Percentiles rank a stretch among this genome's conserved stretches.
These are phyloP conservation scores for Muschampia plurimacula DNA, from an alignment of 2,888 invertebrate species.

Conservation along the genomic window DNA sequence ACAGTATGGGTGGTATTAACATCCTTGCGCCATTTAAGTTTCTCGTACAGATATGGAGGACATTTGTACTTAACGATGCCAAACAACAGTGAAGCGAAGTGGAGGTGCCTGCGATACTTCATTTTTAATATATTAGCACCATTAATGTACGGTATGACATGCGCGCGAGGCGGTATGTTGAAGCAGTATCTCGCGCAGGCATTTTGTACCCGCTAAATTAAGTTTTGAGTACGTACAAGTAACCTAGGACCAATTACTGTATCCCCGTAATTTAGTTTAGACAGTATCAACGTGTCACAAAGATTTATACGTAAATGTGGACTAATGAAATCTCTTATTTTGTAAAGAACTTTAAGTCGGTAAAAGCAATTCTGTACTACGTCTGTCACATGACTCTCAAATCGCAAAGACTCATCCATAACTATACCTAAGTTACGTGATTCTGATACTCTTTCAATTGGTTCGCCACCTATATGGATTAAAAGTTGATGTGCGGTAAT, in stretches of 20 bases:
- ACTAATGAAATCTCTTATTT: background rate
- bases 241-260: background rate
- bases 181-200: too few relatives aligned
- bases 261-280: background rate
- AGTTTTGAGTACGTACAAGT: background rate
- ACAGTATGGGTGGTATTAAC: too few relatives aligned
- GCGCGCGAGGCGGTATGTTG: too few relatives aligned
- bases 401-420: slow-evolving; percentile 1
- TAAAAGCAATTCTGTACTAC: background rate
- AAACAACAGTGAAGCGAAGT: too few relatives aligned
- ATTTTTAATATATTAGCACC: too few relatives aligned
- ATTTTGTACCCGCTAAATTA: background rate
- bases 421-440: background rate
- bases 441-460: background rate
- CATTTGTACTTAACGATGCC: too few relatives aligned
- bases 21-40: too few relatives aligned
- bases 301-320: background rate
- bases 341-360: background rate
- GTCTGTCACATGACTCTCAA: background rate
- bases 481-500: background rate
- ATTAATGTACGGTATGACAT: too few relatives aligned
- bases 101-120: too few relatives aligned
- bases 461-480: background rate
- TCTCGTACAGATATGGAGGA: too few relatives aligned
- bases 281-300: background rate